Base-by-base conservation (phyloP, 2,113 vertebrate genomes). In the Pygathrix nemaeus region DNA sequence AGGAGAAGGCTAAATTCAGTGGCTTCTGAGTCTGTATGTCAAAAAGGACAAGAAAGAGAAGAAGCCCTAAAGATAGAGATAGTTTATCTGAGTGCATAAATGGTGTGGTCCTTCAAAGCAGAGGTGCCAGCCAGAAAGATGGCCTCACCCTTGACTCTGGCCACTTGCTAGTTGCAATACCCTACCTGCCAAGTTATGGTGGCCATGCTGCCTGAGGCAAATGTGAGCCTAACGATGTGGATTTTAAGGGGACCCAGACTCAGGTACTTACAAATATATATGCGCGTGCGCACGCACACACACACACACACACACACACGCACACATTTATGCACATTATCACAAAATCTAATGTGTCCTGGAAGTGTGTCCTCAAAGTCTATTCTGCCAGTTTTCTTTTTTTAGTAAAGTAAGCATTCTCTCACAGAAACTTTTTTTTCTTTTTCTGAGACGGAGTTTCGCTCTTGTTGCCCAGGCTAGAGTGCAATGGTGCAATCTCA, bases 231-330 rank as follows among this genome's bases (percentile, higher is more conserved):
- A 55, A 64, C 40, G 16, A 25, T 10, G 11, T 32, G 38, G 32
- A 48, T 38, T 93, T 81, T 38, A 21, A 80, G 38, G 48, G 35
- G 13, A n/a, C 23, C 3, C 25, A 75, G 55, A 55, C 32, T 5
- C 81, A 52, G 52, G 52, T 52, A 52, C 35, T 78, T 81, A 43
- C 0, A 40, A 87, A 93, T 7, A 95, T 27, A 45, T 1, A 61
- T 3, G 45, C 13, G 38, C 30, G 5, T 32, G 13, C 13, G 48
- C 0, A 0, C 12, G 3, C 13, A 5, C 25, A 30, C 61, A 61
- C 14, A 16, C 50, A 16, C 50, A 50, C 59, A 61, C 25, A 30
- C 25, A 64, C n/a, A n/a, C n/a, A n/a, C n/a, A n/a, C n/a, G n/a
- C 59, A 64, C 14, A 52, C 12, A 52, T 52, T 55, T 84, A n/a